A percentile compares a stretch with the other conserved stretches of the same genome.
These are phyloP conservation scores for Acheta domesticus DNA, from an alignment of 2,888 invertebrate genomes.

Conservation along the genomic window DNA sequence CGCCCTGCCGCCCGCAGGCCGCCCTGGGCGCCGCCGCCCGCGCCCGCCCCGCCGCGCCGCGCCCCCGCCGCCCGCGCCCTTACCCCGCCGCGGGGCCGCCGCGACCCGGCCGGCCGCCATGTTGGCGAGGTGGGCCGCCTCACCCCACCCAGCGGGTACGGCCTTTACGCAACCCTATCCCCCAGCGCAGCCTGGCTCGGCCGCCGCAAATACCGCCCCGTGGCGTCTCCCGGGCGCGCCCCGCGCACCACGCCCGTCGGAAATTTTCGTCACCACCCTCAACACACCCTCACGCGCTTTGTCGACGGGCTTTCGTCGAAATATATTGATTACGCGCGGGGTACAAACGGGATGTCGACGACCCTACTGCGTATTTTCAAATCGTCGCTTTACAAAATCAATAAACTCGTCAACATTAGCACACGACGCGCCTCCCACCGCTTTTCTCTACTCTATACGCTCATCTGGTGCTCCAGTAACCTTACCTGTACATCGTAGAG, in stretches of 20 bases:
- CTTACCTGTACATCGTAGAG: constrained; percentile 36
- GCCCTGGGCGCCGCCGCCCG: constrained; percentile 26
- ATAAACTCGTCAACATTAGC: constrained; percentile 31
- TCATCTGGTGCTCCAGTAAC: constrained; percentile 12
- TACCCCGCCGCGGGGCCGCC: constrained; percentile 31
- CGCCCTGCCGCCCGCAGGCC: constrained; percentile 36
- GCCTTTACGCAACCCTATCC: constrained; percentile 37
- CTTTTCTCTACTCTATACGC: neutral
- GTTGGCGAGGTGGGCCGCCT: constrained; percentile 35
- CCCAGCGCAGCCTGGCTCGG: constrained; percentile 24
- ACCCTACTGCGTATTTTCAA: constrained; percentile 37
- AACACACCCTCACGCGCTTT: neutral
- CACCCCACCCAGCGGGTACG: constrained; percentile 33
- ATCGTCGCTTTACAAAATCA: constrained; percentile 35
- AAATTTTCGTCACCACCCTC: neutral
- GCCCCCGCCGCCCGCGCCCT: constrained; percentile 31
- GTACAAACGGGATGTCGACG: constrained; percentile 36
- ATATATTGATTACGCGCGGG: constrained; percentile 36
- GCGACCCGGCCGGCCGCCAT: constrained; percentile 37
- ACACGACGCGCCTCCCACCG: neutral
- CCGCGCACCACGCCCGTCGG: constrained; percentile 5
- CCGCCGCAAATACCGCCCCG: constrained; percentile 11
- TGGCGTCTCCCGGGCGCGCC: neutral
- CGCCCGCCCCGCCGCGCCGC: constrained; percentile 34
- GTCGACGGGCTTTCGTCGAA: constrained; percentile 7